Evolutionary conservation across 2,888 invertebrate genomes (phyloP), one percentile per base, ranked within the genome.

Genomic region (Papilio elwesi): DNA sequence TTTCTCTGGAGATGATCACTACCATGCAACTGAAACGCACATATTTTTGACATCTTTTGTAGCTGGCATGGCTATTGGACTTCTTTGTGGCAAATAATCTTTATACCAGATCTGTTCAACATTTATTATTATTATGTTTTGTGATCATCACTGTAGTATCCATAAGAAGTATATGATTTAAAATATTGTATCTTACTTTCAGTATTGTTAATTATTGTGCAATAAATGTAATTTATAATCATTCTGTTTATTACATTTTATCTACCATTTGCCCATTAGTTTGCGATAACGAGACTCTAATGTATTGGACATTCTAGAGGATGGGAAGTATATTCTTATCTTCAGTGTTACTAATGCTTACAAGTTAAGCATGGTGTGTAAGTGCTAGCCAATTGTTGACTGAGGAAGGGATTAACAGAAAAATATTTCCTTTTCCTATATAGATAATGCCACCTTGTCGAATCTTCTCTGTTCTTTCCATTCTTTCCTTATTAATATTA

Each of bases 41-140:
- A 95, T 97, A 76, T 98, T 98, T 87, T 81, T 97, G 77, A 95
- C 96, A 70, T 96, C 97, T n/a, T 98, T 97, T 90, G 94, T 95
- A 77, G 97, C 96, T 79, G 97, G 98, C 70, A 87, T 97, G 83
- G 96, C 97, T 71, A 85, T 97, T 82, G 97, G 97, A 73, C 87
- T 96, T 49, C 78, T 94, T 74, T 94, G 94, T 80, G 94, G 94
- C 69, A 90, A 93, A 82, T 92, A 89, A 83, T 52, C 43, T n/a
- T 59, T 26, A 15, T 16, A 55, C 2, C 53, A 66, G 36, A 51
- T 53, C 38, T 72, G 52, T 15, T 59, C 53, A 74, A 68, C 11
- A 38, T 73, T 71, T 68, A 36, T 74, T 16, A 49, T 70, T 11
- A 55, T 69, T 63, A 71, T 48, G 16, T 59, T 64, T 65, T 65